Evolutionary conservation across 2,797 vertebrate species (phyloP).

Genomic region (Gephyroberyx darwinii): DNA sequence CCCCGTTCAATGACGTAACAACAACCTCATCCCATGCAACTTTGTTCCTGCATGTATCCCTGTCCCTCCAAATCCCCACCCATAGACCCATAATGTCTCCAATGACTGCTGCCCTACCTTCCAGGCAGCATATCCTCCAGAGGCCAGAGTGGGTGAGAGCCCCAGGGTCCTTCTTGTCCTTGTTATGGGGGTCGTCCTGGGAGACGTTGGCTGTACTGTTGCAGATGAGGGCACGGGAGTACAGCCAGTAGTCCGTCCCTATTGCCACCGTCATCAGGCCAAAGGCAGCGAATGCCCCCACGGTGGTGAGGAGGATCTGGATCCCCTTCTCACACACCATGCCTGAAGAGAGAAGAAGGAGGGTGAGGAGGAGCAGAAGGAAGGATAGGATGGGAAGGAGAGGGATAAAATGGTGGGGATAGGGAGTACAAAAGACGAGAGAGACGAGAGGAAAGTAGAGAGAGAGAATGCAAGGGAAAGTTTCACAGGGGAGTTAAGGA

Average conservation of each 20-base stretch:
- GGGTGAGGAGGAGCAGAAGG: conserved; percentile 40
- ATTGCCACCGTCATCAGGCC: conserved; percentile 97
- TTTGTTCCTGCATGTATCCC: neutral
- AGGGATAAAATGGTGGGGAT: neutral
- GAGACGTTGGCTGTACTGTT: conserved; percentile 89
- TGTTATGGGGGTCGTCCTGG: conserved; percentile 86
- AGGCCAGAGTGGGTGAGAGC: conserved; percentile 94
- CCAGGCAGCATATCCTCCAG: conserved; percentile 95
- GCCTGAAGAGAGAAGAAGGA: conserved; percentile 70
- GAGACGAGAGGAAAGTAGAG: neutral
- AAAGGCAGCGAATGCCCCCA: conserved; percentile 94
- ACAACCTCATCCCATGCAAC: conserved; percentile 6
- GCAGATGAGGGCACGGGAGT: conserved; percentile 92
- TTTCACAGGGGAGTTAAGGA: neutral
- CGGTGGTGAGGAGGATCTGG: conserved; percentile 92
- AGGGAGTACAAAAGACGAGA: neutral
- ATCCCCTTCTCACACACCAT: conserved; percentile 96
- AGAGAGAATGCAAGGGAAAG: too few relatives aligned
- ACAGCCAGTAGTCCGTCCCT: conserved; percentile 97
- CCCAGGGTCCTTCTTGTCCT: conserved; percentile 92
- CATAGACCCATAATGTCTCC: conserved; percentile 15
- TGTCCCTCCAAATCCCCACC: conserved; percentile 4
- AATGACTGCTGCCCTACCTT: conserved; percentile 80
- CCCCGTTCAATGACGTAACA: neutral
- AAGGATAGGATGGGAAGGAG: conserved; percentile 13